phyloP scores from a whole-genome alignment of 35 echinoderm and acorn worm genomes.

The Nesometra sesokonis region DNA sequence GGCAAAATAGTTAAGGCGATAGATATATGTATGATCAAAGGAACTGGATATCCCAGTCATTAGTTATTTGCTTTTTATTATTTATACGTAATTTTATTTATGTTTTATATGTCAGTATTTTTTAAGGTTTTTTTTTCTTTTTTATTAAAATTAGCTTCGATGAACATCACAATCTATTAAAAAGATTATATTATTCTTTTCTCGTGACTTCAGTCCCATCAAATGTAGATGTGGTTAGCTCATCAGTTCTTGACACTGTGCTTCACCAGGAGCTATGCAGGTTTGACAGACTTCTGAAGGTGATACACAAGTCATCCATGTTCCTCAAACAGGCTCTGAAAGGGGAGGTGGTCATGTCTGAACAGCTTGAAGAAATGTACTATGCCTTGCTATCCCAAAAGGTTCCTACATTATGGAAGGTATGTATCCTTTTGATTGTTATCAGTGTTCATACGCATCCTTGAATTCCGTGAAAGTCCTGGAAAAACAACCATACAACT shows the following conservation, averaged over 20 bases:
- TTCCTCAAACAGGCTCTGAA: slow-evolving; percentile 74
- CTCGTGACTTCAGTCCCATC: background rate
- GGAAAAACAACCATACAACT: background rate
- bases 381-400: slow-evolving; percentile 77
- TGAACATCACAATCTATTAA: too few relatives aligned
- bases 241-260: slow-evolving; percentile 76
- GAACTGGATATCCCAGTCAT: too few relatives aligned
- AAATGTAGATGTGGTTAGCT: slow-evolving; percentile 17
- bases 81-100: too few relatives aligned
- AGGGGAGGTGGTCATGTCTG: slow-evolving; percentile 97
- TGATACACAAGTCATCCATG: slow-evolving; percentile 58
- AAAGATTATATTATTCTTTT: too few relatives aligned
- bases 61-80: too few relatives aligned
- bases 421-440: background rate
- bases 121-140: too few relatives aligned
- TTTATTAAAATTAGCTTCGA: too few relatives aligned
- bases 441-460: too few relatives aligned
- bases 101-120: too few relatives aligned
- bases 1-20: too few relatives aligned
- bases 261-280: slow-evolving; percentile 75
- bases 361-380: slow-evolving; percentile 94
- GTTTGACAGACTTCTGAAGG: slow-evolving; percentile 74
- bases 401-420: slow-evolving; percentile 89
- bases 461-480: too few relatives aligned
- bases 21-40: too few relatives aligned